phyloP scores from a whole-genome alignment of 2,113 vertebrate genomes.

The Coturnix japonica region DNA sequence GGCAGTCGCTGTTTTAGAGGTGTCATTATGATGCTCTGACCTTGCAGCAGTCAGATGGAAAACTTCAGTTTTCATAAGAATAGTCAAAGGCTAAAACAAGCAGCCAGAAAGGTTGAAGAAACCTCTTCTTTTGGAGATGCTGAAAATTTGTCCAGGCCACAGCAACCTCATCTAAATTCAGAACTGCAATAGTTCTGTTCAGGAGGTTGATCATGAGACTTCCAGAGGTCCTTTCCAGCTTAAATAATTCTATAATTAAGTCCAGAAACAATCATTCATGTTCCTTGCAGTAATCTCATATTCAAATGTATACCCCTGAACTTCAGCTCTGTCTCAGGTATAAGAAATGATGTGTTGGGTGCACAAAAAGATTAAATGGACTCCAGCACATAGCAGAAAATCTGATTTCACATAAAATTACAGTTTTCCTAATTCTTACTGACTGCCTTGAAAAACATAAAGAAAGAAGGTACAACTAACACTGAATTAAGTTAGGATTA shows the following conservation, averaged over 20 bases:
- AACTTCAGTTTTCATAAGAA: background rate
- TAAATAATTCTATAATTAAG: background rate
- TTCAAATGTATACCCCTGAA: background rate
- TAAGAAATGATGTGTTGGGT: rapidly evolving
- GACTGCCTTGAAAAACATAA: background rate
- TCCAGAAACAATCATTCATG: background rate
- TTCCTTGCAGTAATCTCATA: background rate
- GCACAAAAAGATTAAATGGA: background rate
- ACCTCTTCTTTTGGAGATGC: background rate
- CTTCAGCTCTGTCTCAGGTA: background rate
- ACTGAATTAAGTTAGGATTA: background rate
- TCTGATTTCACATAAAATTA: background rate
- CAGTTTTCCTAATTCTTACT: background rate
- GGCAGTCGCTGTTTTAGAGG: background rate
- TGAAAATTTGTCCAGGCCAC: background rate
- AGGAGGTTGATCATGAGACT: background rate
- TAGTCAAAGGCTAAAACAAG: background rate
- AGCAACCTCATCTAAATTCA: background rate
- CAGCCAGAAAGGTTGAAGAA: background rate
- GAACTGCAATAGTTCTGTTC: background rate
- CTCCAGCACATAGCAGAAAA: background rate
- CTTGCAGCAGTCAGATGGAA: background rate
- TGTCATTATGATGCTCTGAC: background rate
- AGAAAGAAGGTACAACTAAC: background rate
- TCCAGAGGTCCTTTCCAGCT: background rate